Base-by-base conservation (phyloP, 2,113 vertebrate species). In the Eubucco bourcierii region DNA sequence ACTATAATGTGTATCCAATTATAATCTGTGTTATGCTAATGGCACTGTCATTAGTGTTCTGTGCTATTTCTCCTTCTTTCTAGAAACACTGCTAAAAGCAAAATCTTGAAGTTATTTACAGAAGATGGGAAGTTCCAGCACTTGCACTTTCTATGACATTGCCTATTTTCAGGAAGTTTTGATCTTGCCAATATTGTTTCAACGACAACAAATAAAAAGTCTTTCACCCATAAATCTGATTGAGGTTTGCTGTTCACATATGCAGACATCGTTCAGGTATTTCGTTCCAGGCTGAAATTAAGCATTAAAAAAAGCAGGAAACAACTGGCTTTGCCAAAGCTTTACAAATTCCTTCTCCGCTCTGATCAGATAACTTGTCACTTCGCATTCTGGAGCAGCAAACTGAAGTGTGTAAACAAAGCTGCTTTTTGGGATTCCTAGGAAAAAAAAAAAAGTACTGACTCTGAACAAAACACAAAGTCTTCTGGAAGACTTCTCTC, bases 11-110 rank as follows among this genome's bases (percentile, higher is more conserved):
- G 29, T 59, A 90, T 83, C 66, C 84, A 95, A 63, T 90, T 94
- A 91, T 59, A 96, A 90, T 67, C 73, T 90, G 65, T 31, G 70
- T 70, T 77, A 58, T 61, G 72, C 87, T 86, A 95, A 96, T 16
- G 37, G 28, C 10, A 60, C 33, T 88, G 47, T 71, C 65, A 91
- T 87, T 95, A 82, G 89, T 84, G 73, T 73, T 70, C 72, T 58
- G 5, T 4, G 6, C 25, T 70, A 59, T n/a, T 87, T 90, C 72
- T 93, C 80, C 86, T 91, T 80, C 85, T 86, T 87, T 83, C 61
- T 65, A 50, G 31, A 90, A 24, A 84, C 33, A 53, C 6, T n/a
- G 27, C 33, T 72, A 84, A 83, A 91, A 91, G 44, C 6, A 83
- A 93, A 80, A 46, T 53, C 21, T 64, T 52, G 14, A 80, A 85